Evolutionary conservation across 2,888 invertebrate genomes (phyloP), one percentile per base, ranked within the genome.

Genomic region (Ichneumoninae sp.): DNA sequence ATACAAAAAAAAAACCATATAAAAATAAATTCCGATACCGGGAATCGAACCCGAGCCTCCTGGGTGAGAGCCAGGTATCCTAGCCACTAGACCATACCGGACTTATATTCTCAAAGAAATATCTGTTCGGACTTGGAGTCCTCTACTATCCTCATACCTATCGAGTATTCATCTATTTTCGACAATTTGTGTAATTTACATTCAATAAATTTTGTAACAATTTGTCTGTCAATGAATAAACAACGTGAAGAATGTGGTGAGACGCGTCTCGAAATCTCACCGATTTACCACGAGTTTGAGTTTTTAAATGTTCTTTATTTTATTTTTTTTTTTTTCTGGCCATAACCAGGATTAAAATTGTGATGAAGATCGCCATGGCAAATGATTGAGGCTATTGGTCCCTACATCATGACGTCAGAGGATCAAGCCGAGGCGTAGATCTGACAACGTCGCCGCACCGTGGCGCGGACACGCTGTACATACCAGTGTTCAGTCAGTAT

Each of bases 1-100:
- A 63, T 19, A 19, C 19, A 7, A 8, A 22, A 40, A 40, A 66
- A 47, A 76, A 66, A 79, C 74, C 83, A 78, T 82, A 85, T 89
- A 91, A 92, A 92, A 92, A 87, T 88, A 13, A 82, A 88, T 95
- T 95, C 95, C 95, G 94, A 94, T 95, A 95, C 95, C 95, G 95
- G 95, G 95, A 95, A 95, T 95, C 95, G 95, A 95, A 95, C 95
- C 95, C 95, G 95, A 95, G 95, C 95, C 95, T 95, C 95, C 95
- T 95, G 95, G 95, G 95, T 95, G 95, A 95, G 94, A 95, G 95
- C 95, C 95, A 95, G 95, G 94, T 95, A 95, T 95, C 95, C 95
- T 95, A 95, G 94, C 95, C 95, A 95, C 95, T 95, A 95, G 95
- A 95, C 95, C 94, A 95, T 95, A 95, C 47, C 94, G 94, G 94